Base-by-base conservation (phyloP, 2,888 invertebrate species). In the Dromius quadrimaculatus region DNA sequence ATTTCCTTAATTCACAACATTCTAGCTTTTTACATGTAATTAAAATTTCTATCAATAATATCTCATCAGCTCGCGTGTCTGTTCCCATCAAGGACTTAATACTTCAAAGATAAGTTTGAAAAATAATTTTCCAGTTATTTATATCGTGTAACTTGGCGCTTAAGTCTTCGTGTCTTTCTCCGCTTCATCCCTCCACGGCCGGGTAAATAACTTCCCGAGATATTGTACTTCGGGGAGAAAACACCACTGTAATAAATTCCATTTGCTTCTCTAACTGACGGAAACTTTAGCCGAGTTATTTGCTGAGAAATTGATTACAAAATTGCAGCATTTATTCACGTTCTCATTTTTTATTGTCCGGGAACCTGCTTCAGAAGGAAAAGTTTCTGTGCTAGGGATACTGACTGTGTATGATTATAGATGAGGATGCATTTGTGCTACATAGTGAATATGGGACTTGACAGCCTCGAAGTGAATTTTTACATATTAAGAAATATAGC, bases 141-240 rank as follows among this genome's bases (percentile, higher is more conserved):
- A 66, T 57, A 66, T 57, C 66, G 54, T 57, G 57, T 54, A 57
- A 66, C 38, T 38, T 38, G 54, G 41, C 41, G 41, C 15, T 54
- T 4, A 22, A 8, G 8, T 20, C 15, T 47, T 8, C 59, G 59
- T 34, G 15, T 28, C 50, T 22, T 41, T 15, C 41, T 4, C 23
- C 2, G 2, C 62, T 15, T 36, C 36, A 8, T 50, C 8, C 9
- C 41, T 41, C 23, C 47, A 9, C 36, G 19, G 13, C 57, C 23
- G 66, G 11, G 66, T 57, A 66, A 57, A 66, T 66, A 66, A 66
- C 66, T 66, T 66, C 57, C 41, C 66, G 57, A 66, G 57, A 66
- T 66, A 66, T 66, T 66, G 66, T 66, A 66, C 66, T 66, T 66
- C 32, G 57, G 66, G 66, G 66, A 66, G 66, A 66, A 66, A 66